Conservation (phyloP, 2,113 vertebrate genomes). For the Calyptommatus sinebrachiatus region DNA sequence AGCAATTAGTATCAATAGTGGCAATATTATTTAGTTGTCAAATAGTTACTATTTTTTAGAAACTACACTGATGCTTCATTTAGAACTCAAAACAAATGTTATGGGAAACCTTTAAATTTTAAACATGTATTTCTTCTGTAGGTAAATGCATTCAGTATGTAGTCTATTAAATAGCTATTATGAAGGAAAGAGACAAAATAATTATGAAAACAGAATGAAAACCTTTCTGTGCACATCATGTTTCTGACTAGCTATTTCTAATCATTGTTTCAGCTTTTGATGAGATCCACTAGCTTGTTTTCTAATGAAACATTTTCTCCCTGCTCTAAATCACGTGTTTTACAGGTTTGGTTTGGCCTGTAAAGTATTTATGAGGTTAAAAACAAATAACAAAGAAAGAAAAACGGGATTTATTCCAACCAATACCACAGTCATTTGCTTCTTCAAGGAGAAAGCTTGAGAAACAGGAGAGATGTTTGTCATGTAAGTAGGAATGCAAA, state of each 20-base stretch:
- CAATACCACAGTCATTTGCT: not conserved
- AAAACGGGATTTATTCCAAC: accelerated
- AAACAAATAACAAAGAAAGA: not conserved
- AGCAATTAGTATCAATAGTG: not conserved
- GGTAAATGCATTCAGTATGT: not conserved
- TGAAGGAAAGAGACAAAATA: not conserved
- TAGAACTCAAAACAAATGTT: not conserved
- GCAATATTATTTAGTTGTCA: not conserved
- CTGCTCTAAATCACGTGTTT: not conserved
- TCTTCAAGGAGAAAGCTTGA: not conserved
- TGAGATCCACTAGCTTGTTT: not conserved
- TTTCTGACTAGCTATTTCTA: not conserved
- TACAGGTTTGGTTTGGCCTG: not conserved
- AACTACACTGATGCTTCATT: too few relatives aligned
- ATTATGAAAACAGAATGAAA: not conserved
- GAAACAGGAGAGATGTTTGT: not conserved
- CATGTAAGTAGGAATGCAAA: not conserved
- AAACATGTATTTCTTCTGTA: not conserved
- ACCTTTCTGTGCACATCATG: not conserved
- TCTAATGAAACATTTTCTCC: not conserved
- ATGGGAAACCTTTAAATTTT: not conserved
- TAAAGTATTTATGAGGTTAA: not conserved
- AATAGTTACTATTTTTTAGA: not conserved
- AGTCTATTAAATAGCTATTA: not conserved
- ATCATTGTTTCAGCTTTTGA: not conserved